phyloP scores from a whole-genome alignment of 2,797 vertebrate genomes.

The Antennarius maculatus region DNA sequence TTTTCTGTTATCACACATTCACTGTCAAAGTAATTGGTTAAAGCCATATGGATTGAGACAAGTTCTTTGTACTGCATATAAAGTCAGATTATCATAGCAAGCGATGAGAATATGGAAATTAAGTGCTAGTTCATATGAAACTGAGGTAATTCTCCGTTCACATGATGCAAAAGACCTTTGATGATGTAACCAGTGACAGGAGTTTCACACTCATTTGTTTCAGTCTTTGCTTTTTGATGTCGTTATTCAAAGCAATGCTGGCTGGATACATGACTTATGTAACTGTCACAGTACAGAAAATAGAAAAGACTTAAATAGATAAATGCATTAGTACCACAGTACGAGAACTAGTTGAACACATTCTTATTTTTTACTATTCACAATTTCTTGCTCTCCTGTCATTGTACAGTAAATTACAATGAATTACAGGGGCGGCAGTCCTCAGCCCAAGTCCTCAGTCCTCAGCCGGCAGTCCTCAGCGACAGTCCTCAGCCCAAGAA shows the following conservation, averaged over 20 bases:
- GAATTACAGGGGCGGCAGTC: too few relatives aligned
- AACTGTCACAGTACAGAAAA: constrained; percentile 17
- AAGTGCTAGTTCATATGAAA: constrained; percentile 16
- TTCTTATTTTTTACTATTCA: constrained; percentile 14
- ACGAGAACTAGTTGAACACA: constrained; percentile 32
- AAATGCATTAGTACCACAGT: constrained; percentile 33
- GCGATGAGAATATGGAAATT: constrained; percentile 12
- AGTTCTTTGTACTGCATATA: not conserved
- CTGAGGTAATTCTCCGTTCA: constrained; percentile 23
- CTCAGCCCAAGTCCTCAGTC: too few relatives aligned
- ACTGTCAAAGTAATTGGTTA: not conserved
- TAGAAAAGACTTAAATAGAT: constrained; percentile 6
- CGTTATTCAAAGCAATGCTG: constrained; percentile 14
- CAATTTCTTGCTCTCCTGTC: not conserved
- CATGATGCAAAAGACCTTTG: constrained; percentile 24
- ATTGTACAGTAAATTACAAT: not conserved
- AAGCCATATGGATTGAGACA: constrained; percentile 8
- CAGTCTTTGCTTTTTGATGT: constrained; percentile 24
- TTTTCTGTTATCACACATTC: constrained; percentile 2
- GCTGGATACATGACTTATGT: constrained; percentile 15
- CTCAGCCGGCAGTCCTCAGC: too few relatives aligned
- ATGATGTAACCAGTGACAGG: constrained; percentile 34
- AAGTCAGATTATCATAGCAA: constrained; percentile 2
- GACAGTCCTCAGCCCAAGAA: too few relatives aligned
- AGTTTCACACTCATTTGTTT: constrained; percentile 21